Conservation (phyloP, 2,797 vertebrate species). For the Pempheris klunzingeri region DNA sequence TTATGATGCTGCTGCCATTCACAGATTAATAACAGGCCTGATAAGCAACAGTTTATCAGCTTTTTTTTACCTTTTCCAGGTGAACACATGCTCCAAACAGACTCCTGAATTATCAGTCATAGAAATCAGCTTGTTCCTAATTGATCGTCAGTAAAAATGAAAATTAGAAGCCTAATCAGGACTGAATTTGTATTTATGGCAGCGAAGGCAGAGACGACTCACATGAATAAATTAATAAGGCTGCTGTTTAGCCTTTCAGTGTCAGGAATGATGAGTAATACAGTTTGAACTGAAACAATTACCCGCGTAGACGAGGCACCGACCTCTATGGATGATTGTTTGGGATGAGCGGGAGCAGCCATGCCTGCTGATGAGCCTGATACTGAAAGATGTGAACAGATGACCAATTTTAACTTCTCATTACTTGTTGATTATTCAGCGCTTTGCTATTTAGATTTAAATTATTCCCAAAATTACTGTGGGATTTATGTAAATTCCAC, state of each 20-base stretch:
- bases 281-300: constrained; percentile 67
- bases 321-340: constrained; percentile 76
- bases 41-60: constrained; percentile 13
- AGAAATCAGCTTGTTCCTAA: constrained; percentile 91
- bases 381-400: constrained; percentile 74
- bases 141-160: constrained; percentile 90
- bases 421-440: constrained; percentile 78
- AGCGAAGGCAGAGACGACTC: constrained; percentile 84
- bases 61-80: background rate
- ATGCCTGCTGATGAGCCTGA: constrained; percentile 62
- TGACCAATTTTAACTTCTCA: constrained; percentile 81
- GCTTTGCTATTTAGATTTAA: constrained; percentile 80
- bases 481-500: constrained; percentile 77
- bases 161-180: constrained; percentile 91
- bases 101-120: constrained; percentile 86
- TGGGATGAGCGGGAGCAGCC: constrained; percentile 60
- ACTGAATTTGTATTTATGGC: constrained; percentile 89
- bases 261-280: constrained; percentile 71
- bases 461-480: constrained; percentile 72
- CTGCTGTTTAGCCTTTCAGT: constrained; percentile 76
- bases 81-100: background rate
- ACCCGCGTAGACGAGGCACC: constrained; percentile 44
- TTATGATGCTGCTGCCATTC: background rate
- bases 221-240: constrained; percentile 91
- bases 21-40: constrained; percentile 11